A percentile compares a stretch with the other conserved stretches of the same genome.
Evolutionary conservation across 2,113 vertebrate species (phyloP).

Genomic region (Ploceus nigricollis): DNA sequence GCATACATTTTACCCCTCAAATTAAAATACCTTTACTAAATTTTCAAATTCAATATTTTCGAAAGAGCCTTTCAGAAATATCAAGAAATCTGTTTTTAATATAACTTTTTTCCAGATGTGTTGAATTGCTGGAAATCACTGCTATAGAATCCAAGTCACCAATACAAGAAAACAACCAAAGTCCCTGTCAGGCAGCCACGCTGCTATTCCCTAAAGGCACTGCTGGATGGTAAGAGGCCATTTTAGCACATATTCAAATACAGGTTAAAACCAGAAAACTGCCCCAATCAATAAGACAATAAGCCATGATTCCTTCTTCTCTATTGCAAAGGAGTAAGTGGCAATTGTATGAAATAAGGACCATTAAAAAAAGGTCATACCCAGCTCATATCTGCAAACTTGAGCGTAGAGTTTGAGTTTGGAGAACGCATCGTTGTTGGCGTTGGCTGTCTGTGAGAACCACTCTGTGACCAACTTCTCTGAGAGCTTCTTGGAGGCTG

Average conservation of each 20-base stretch:
- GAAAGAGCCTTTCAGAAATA: neutral
- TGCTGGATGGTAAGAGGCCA: neutral
- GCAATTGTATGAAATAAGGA: neutral
- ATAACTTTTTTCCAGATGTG: neutral
- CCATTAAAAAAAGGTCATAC: slow-evolving; percentile 61
- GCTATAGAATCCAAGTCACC: neutral
- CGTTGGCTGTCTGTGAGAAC: slow-evolving; percentile 89
- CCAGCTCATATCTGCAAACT: slow-evolving; percentile 96
- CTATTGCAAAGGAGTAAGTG: neutral
- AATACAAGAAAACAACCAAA: neutral
- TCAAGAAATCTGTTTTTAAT: neutral
- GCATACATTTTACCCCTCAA: neutral
- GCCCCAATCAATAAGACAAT: neutral
- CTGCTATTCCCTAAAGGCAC: neutral
- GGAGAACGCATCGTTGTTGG: slow-evolving; percentile 90
- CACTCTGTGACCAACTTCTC: slow-evolving; percentile 93
- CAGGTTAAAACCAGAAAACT: neutral
- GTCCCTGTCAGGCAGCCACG: neutral
- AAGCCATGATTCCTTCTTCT: neutral
- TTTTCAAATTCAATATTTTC: neutral
- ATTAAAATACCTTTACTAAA: neutral
- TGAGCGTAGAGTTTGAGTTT: slow-evolving; percentile 97
- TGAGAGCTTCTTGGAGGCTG: slow-evolving; percentile 84
- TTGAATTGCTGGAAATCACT: neutral
- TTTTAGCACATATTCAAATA: neutral